Evolutionary conservation across 2,888 invertebrate species (phyloP).

Genomic region (Leucoptera coffeella): DNA sequence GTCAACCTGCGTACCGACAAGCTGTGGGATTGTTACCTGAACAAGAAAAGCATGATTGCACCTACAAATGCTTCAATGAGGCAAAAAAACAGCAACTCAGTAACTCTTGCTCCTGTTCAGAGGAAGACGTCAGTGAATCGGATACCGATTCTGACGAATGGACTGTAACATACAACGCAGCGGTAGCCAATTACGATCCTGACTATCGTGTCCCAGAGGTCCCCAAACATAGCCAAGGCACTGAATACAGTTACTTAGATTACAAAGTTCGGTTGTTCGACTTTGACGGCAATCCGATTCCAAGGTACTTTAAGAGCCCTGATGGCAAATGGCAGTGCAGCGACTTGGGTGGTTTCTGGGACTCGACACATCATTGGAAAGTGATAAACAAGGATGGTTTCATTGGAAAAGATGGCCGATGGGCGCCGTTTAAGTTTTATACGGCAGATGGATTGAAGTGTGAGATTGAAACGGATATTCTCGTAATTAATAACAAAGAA

Average conservation of each 20-base stretch:
- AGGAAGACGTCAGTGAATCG: conserved; percentile 25
- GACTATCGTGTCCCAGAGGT: conserved; percentile 21
- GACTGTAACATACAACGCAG: conserved; percentile 43
- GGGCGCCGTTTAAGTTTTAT: conserved; percentile 27
- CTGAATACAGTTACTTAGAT: conserved; percentile 32
- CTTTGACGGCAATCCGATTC: conserved; percentile 27
- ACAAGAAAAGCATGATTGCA: conserved; percentile 5
- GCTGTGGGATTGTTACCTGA: conserved; percentile 30
- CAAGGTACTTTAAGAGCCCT: conserved; percentile 31
- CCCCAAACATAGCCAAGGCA: conserved; percentile 13
- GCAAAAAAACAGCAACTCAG: neutral
- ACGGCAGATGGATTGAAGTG: conserved; percentile 33
- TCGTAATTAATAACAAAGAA: no score
- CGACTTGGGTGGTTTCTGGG: conserved; percentile 42
- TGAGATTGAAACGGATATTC: no score
- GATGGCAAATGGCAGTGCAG: conserved; percentile 38
- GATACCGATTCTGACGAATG: conserved; percentile 41
- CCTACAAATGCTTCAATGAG: conserved; percentile 17
- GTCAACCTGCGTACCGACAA: conserved; percentile 37
- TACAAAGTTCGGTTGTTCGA: conserved; percentile 31
- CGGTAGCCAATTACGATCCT: conserved; percentile 26
- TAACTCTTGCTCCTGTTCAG: conserved; percentile 25
- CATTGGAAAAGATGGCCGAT: conserved; percentile 27
- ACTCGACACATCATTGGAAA: conserved; percentile 26
- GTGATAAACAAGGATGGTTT: conserved; percentile 35